Evolutionary conservation across 2,113 vertebrate genomes (phyloP).

Genomic region (Paraplagusia blochii): DNA sequence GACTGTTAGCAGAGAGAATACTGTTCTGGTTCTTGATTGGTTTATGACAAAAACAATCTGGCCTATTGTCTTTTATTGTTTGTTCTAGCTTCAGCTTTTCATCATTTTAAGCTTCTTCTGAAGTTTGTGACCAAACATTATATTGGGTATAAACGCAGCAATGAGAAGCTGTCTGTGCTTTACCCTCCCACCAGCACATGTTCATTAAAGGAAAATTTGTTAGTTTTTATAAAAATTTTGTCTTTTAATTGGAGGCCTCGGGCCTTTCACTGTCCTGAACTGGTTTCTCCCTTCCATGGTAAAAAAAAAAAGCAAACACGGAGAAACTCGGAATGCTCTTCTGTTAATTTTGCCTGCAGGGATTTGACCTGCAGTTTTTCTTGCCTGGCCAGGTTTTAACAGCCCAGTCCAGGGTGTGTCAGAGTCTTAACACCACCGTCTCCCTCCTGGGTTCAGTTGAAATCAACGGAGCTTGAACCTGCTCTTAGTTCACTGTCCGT

Average conservation of each 20-base stretch:
- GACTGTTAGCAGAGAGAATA: too few relatives aligned
- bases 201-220: too few relatives aligned
- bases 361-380: conserved; percentile 63
- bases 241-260: background rate
- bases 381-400: conserved; percentile 68
- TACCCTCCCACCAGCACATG: too few relatives aligned
- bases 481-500: conserved; percentile 13
- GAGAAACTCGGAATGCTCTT: conserved; percentile 21
- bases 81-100: too few relatives aligned
- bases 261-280: background rate
- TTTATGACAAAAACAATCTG: too few relatives aligned
- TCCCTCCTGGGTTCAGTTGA: conserved; percentile 33
- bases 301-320: conserved; percentile 5
- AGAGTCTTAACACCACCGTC: conserved; percentile 32
- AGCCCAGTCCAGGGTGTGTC: conserved; percentile 53
- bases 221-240: too few relatives aligned
- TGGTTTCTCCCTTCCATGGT: background rate
- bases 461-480: conserved; percentile 48
- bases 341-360: conserved; percentile 32
- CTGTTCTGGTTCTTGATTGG: too few relatives aligned
- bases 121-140: too few relatives aligned
- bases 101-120: too few relatives aligned
- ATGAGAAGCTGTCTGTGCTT: too few relatives aligned
- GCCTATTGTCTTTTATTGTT: too few relatives aligned
- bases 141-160: too few relatives aligned